These are phyloP conservation scores for Callipepla californica DNA, from an alignment of 2,113 vertebrate species.

Conservation along the genomic window DNA sequence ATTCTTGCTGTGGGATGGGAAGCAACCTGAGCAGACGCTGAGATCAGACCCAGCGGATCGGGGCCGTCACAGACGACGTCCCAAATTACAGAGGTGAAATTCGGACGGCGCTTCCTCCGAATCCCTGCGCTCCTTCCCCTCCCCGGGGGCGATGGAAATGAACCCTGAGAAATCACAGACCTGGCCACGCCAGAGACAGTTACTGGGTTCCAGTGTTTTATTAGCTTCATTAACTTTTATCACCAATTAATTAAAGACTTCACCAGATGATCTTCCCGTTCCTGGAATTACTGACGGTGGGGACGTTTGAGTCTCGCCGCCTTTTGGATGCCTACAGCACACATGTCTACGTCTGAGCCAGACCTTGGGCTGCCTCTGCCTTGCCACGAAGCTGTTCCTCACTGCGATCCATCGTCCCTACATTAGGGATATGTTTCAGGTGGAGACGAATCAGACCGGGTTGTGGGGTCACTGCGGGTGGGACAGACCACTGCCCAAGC, in stretches of 20 bases:
- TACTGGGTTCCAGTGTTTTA: background rate
- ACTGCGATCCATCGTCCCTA: background rate
- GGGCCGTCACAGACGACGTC: conserved; percentile 1
- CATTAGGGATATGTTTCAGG: background rate
- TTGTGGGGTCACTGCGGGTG: no score
- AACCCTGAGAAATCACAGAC: conserved; percentile 37
- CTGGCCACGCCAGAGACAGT: conserved; percentile 37
- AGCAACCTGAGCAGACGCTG: conserved; percentile 44
- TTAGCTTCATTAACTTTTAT: conserved; percentile 54
- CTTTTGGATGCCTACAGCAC: background rate
- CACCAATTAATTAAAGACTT: conserved; percentile 72
- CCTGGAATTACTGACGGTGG: conserved; percentile 10
- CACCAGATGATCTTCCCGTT: conserved; percentile 16
- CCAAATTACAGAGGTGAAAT: conserved; percentile 46
- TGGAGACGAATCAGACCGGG: background rate
- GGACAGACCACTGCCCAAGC: no score
- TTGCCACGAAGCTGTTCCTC: background rate
- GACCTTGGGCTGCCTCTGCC: background rate
- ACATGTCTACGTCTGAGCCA: background rate
- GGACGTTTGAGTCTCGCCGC: background rate
- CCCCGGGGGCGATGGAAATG: conserved; percentile 60
- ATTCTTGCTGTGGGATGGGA: background rate
- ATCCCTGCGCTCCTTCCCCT: background rate
- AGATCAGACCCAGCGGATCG: background rate
- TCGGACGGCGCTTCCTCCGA: background rate